A percentile compares a stretch with the other conserved stretches of the same genome.
These are phyloP conservation scores for Lydus trimaculatus DNA, from an alignment of 2,888 invertebrate species.

Conservation along the genomic window DNA sequence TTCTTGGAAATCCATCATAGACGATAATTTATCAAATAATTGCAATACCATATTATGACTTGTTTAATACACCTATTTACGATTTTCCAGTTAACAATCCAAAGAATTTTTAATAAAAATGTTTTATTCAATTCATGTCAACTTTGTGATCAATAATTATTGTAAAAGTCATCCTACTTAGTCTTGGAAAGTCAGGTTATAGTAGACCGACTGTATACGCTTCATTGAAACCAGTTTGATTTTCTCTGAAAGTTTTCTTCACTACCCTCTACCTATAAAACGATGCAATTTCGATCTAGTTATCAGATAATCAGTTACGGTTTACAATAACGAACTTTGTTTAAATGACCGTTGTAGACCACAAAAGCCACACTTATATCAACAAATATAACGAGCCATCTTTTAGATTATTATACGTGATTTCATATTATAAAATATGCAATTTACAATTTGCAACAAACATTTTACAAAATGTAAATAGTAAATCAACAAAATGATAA, in stretches of 20 bases:
- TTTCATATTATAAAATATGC: background rate
- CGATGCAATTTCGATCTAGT: background rate
- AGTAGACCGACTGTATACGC: too few species aligned
- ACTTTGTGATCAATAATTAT: too few species aligned
- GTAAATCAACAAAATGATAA: background rate
- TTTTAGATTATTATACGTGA: background rate
- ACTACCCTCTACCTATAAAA: background rate
- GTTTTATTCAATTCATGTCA: background rate
- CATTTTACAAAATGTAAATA: background rate
- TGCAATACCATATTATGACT: conserved; percentile 16
- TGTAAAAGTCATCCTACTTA: too few species aligned
- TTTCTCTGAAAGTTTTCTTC: too few species aligned
- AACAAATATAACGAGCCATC: conserved; percentile 6
- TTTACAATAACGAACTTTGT: conserved; percentile 5
- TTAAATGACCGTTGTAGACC: conserved; percentile 12
- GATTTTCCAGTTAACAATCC: too few species aligned
- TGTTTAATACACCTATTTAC: too few species aligned
- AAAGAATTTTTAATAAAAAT: background rate
- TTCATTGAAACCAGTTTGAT: too few species aligned
- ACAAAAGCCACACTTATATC: conserved; percentile 15
- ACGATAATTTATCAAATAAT: conserved; percentile 16
- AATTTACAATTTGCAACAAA: conserved; percentile 9
- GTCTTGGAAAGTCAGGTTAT: too few species aligned
- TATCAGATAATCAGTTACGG: conserved; percentile 5
- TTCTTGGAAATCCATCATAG: conserved; percentile 19